Evolutionary conservation across 2,797 vertebrate species (phyloP), one percentile per base, ranked within the genome.

Genomic region (Hydrocynus forskahlii): DNA sequence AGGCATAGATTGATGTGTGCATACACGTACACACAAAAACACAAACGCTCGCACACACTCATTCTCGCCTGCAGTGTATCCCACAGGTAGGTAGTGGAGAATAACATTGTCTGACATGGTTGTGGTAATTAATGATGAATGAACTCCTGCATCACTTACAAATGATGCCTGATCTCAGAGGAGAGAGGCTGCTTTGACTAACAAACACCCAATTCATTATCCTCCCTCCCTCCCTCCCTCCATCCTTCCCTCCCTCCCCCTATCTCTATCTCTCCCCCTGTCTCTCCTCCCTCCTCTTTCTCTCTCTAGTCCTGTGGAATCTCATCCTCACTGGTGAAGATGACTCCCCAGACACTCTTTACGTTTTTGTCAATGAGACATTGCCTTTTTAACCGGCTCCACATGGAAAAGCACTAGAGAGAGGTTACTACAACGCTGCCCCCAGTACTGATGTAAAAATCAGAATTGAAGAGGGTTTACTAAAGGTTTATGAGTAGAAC

Each of bases 41-140:
- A 83, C 88, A 83, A 60, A 75, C 75, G 75, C 54, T 80, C 48
- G 87, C 76, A 87, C 87, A 87, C 86, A 83, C 89, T 78, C 79
- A 66, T 38, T 54, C 52, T 62, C 38, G 38, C 40, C 84, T 84
- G 74, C 60, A 67, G 70, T 71, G 76, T 35, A 73, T 94, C 92
- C 92, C 92, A 91, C 91, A 92, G 93, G 93, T 94, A 91, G 90
- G 90, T 90, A 91, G 91, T 91, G 89, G 90, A 90, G 89, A 93
- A 93, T 92, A 94, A 92, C 93, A 92, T 91, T 92, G 91, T 93
- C 94, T 93, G 87, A 86, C 92, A 89, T 86, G 87, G 83, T 79
- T 88, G 86, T 88, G 88, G 90, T 92, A 93, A 94, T 94, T 94
- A 95, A 94, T 94, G 93, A 94, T 94, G 90, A 92, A 94, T 94